Conservation (phyloP, 2,888 invertebrate species). For the Gari tellinella region DNA sequence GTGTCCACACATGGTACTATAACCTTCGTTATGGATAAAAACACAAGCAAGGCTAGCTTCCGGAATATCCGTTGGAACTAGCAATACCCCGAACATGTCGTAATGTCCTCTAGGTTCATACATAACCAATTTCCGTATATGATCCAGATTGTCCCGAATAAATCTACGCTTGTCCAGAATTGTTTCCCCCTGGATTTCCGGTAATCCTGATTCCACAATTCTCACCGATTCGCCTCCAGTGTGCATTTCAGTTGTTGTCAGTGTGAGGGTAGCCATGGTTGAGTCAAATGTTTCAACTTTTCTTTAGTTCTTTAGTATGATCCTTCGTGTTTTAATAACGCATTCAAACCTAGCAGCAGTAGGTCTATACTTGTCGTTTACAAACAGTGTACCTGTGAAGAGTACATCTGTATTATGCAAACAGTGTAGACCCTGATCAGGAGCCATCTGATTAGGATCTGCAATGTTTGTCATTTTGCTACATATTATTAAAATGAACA, state of each 20-base stretch:
- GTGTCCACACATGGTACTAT: conserved; percentile 84
- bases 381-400: too few relatives aligned
- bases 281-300: too few relatives aligned
- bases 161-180: conserved; percentile 80
- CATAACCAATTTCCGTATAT: conserved; percentile 81
- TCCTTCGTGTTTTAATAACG: too few relatives aligned
- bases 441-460: too few relatives aligned
- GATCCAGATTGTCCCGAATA: conserved; percentile 71
- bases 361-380: too few relatives aligned
- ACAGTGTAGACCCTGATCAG: too few relatives aligned
- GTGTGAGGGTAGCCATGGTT: too few relatives aligned
- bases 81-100: conserved; percentile 84
- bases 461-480: too few relatives aligned
- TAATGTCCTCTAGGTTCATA: conserved; percentile 84
- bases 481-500: too few relatives aligned
- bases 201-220: conserved; percentile 81
- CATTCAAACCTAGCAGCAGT: too few relatives aligned
- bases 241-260: conserved; percentile 83
- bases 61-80: conserved; percentile 77
- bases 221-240: conserved; percentile 84
- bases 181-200: conserved; percentile 73
- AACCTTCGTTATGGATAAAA: conserved; percentile 84
- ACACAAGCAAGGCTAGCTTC: conserved; percentile 81
- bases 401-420: too few relatives aligned
- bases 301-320: too few relatives aligned